These are phyloP conservation scores for Lepidochrysops patricia DNA, from an alignment of 2,888 invertebrate species.

Conservation along the genomic window DNA sequence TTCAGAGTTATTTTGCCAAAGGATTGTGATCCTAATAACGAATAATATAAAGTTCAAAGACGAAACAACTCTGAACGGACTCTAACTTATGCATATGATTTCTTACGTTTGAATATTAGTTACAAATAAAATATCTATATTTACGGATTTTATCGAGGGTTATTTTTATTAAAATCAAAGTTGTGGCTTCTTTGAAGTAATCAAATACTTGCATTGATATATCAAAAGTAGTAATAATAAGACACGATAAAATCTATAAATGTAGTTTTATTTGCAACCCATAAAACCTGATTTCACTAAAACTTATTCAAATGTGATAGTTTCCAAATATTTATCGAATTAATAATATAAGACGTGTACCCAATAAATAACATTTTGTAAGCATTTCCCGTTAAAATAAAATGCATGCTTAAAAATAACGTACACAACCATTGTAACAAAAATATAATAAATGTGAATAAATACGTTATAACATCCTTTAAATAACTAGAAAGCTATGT, in stretches of 20 bases:
- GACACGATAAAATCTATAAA: neutral
- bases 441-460: neutral
- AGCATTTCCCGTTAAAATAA: too few species aligned
- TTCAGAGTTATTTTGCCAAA: neutral
- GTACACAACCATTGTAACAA: neutral
- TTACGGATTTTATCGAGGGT: neutral
- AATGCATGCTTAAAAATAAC: neutral
- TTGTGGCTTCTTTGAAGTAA: too few species aligned
- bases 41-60: neutral
- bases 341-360: too few species aligned
- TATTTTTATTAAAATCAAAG: too few species aligned
- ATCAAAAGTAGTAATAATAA: too few species aligned
- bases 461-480: neutral
- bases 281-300: too few species aligned
- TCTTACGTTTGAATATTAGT: neutral
- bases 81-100: neutral
- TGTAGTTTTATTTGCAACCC: neutral
- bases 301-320: too few species aligned
- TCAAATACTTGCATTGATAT: too few species aligned
- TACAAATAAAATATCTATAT: neutral
- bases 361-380: too few species aligned
- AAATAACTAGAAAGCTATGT: neutral
- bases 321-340: too few species aligned
- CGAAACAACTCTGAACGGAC: neutral
- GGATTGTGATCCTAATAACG: neutral